Base-by-base conservation (phyloP, 2,888 invertebrate genomes). In the Elegia similella region DNA sequence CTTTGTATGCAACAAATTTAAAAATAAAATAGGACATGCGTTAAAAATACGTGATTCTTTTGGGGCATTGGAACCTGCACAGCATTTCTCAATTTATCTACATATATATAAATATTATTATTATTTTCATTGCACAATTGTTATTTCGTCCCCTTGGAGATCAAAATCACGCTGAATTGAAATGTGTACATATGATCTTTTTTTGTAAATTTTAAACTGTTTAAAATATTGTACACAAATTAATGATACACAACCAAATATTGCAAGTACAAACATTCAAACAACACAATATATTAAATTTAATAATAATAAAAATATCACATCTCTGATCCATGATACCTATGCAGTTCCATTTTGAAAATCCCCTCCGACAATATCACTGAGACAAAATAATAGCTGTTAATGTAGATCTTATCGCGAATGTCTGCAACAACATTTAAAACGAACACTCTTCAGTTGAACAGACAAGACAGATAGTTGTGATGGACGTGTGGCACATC, bases 41-140 rank as follows among this genome's bases (percentile, higher is more conserved):
- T 59, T 59, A 65, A 66, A 65, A 67, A 62, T 60, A 65, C 58
- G 60, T 59, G 62, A 66, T 67, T 70, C 64, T 69, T 60, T 85
- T 86, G 87, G 88, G 86, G 86, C 84, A 74, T 76, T 75, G 84
- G 86, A 85, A 84, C 78, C 78, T 86, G 86, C 87, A 80, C 78
- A 76, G 80, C 73, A 78, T 75, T 77, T 76, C 66, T 73, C 71
- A 67, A 73, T 67, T 66, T 57, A 60, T 60, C 54, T 57, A 59
- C 30, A 58, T 52, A 56, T 59, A 59, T 47, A 64, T 62, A 63
- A 57, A 56, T 58, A 59, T 62, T 48, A 62, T 42, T 56, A 50
- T 29, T 48, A 59, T 58, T 52, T n/a, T 48, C 55, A 66, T 68
- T 66, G 66, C 66, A 69, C 67, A 68, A 64, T 68, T 64, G 65